Percentiles rank a stretch among this genome's conserved stretches.
Evolutionary conservation across 1,140 invertebrate species (phyloP).

Genomic region (Drosophila littoralis): DNA sequence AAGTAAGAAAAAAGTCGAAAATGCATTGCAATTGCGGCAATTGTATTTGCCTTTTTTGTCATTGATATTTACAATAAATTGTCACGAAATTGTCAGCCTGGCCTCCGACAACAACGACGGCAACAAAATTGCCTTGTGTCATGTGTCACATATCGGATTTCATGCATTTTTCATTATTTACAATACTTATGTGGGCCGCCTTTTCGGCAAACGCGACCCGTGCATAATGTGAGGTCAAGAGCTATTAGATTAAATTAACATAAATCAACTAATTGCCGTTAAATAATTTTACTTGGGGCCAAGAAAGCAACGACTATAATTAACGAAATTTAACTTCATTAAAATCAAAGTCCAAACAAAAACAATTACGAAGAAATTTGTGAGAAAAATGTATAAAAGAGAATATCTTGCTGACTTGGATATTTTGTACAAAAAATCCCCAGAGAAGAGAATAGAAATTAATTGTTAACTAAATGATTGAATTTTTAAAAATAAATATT

Average conservation of each 20-base stretch:
- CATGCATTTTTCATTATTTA: slow-evolving; percentile 23
- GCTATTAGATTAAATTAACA: slow-evolving; percentile 60
- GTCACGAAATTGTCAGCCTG: slow-evolving; percentile 59
- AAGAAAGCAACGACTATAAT: slow-evolving; percentile 46
- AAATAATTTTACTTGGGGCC: slow-evolving; percentile 55
- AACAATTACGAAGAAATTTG: slow-evolving; percentile 5
- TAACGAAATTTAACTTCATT: slow-evolving; percentile 65
- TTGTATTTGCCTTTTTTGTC: slow-evolving; percentile 73
- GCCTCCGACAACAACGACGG: slow-evolving; percentile 10
- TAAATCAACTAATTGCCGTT: slow-evolving; percentile 68
- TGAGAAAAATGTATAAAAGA: not conserved
- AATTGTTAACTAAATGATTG: not conserved
- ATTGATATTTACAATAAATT: slow-evolving; percentile 77
- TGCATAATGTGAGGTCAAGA: slow-evolving; percentile 44
- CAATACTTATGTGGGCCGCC: slow-evolving; percentile 1
- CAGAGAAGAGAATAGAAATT: not conserved
- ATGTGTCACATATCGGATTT: slow-evolving; percentile 50
- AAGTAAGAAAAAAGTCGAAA: not conserved
- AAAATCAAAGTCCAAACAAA: slow-evolving; percentile 42
- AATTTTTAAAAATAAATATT: not conserved
- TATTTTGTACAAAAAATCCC: not conserved
- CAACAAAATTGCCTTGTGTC: slow-evolving; percentile 30
- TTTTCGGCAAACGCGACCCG: slow-evolving; percentile 15
- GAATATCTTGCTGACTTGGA: not conserved
- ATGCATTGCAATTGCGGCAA: slow-evolving; percentile 56